A percentile compares a stretch with the other conserved stretches of the same genome.
Conservation (phyloP, 2,888 invertebrate species). For the Nemapogon koenigi region DNA sequence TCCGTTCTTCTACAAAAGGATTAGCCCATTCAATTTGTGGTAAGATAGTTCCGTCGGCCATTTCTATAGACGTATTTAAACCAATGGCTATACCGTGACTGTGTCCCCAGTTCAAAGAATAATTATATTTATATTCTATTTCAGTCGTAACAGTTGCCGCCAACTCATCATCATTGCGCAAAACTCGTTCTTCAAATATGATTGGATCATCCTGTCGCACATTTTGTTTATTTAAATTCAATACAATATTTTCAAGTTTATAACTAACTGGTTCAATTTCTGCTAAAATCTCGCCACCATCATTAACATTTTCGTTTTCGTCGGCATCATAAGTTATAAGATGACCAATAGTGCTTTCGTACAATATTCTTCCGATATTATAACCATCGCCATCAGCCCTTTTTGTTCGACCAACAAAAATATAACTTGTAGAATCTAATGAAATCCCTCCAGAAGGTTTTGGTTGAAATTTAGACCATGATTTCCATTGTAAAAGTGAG, state of each 20-base stretch:
- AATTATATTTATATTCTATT: constrained; percentile 73
- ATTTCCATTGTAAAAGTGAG: constrained; percentile 76
- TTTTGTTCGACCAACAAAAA: constrained; percentile 44
- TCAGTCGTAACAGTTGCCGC: constrained; percentile 74
- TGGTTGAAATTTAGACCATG: constrained; percentile 73
- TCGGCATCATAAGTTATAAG: constrained; percentile 72
- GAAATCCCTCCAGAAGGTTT: constrained; percentile 74
- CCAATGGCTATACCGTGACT: constrained; percentile 76
- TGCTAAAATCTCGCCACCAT: constrained; percentile 76
- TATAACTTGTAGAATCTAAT: constrained; percentile 49
- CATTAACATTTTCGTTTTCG: constrained; percentile 58
- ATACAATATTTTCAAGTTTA: constrained; percentile 72
- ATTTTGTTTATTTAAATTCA: constrained; percentile 61
- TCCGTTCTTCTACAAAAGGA: constrained; percentile 56
- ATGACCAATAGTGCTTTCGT: constrained; percentile 70
- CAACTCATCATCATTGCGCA: constrained; percentile 62
- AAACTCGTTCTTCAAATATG: constrained; percentile 54
- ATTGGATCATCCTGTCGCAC: constrained; percentile 51
- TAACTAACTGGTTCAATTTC: constrained; percentile 83
- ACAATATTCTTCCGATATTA: constrained; percentile 71
- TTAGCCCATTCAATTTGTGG: constrained; percentile 76
- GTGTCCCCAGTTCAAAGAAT: constrained; percentile 81
- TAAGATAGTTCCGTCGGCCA: constrained; percentile 62
- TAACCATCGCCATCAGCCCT: constrained; percentile 30
- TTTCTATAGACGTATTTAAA: constrained; percentile 68